phyloP scores from a whole-genome alignment of 2,888 invertebrate species.

The Callimorpha dominula region DNA sequence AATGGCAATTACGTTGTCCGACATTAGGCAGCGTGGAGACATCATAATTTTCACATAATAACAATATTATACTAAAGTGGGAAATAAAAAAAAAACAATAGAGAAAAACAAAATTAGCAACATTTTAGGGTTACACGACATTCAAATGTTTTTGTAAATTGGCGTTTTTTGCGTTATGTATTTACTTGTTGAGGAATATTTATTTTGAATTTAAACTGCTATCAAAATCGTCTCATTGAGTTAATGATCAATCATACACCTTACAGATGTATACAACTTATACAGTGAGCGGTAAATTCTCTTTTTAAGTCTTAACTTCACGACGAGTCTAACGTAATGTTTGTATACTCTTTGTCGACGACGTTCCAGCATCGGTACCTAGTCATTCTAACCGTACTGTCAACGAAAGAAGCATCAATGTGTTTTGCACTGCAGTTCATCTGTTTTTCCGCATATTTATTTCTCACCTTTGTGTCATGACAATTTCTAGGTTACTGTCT shows the following conservation, averaged over 20 bases:
- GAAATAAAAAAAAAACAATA: constrained; percentile 35
- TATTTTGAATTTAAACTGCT: neutral
- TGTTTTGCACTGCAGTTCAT: neutral
- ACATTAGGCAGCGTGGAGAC: constrained; percentile 19
- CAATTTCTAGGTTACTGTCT: neutral
- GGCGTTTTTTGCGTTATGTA: constrained; percentile 4
- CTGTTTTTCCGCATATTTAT: neutral
- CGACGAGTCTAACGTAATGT: too few species aligned
- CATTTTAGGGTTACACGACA: constrained; percentile 27
- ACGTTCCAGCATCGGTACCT: too few species aligned
- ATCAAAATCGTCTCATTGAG: neutral
- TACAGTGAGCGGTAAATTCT: neutral
- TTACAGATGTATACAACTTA: neutral
- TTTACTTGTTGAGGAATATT: neutral
- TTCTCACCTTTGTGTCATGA: neutral
- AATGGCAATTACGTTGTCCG: constrained; percentile 17
- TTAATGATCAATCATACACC: neutral
- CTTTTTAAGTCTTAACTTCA: neutral
- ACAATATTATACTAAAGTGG: constrained; percentile 35
- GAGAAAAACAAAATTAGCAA: constrained; percentile 24
- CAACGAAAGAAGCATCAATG: neutral
- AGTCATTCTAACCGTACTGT: neutral
- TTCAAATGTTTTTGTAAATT: constrained; percentile 20
- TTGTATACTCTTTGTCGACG: too few species aligned
- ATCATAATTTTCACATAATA: constrained; percentile 36